Base-by-base conservation (phyloP, 2,888 invertebrate genomes). In the Aporophyla nigra region DNA sequence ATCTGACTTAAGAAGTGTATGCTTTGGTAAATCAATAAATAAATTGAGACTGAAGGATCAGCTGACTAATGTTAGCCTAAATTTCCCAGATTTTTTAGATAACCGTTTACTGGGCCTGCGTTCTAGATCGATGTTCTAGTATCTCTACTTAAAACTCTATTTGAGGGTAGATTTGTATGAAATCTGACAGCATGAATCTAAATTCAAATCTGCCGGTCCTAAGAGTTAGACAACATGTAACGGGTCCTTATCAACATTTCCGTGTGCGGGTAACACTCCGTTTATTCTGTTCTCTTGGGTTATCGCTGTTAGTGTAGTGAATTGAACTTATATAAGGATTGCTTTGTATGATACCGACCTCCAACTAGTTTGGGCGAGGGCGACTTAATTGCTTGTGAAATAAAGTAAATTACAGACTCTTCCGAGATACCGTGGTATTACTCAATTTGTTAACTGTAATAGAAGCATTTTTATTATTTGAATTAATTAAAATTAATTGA, bases 311-410 rank as follows among this genome's bases (percentile, higher is more conserved):
- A 27, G 5, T 43, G 9, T 24, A 33, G 40, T 53, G 9, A 78
- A 21, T n/a, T 71, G n/a, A 46, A 24, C 24, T 80, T 71, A 63
- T 56, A 5, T 72, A 77, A 63, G 73, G 43, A 77, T n/a, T 63
- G 27, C 56, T 77, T 71, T 63, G 40, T 56, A 43, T 63, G 24
- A 78, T 33, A 33, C 27, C 69, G 71, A 65, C 67, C 65, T 43
- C 21, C 5, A 21, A 84, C 75, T 74, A 65, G 71, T 84, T 78
- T 75, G n/a, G 62, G 24, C 40, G 49, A 78, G n/a, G 62, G 24
- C 40, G 49, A 78, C 40, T 82, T 84, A 87, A 81, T 88, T 79
- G 74, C 69, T 83, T 79, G 76, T 74, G 85, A 80, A 81, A 80
- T 76, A 71, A 58, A 80, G 10, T 65, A 63, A 79, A 79, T 80